phyloP scores from a whole-genome alignment of 2,888 invertebrate species.

The Drosophila mulleri region DNA sequence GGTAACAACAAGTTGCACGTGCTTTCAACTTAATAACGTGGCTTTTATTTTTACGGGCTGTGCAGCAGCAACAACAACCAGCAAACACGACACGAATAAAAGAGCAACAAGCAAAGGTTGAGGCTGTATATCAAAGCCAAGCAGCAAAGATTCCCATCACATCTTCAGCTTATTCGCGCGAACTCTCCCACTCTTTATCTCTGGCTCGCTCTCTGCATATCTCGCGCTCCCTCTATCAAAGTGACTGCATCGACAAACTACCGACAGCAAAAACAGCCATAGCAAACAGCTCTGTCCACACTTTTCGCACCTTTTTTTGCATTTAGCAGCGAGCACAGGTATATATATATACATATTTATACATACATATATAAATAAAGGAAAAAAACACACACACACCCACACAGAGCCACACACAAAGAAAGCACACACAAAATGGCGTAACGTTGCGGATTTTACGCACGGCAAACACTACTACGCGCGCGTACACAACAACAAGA shows the following conservation, averaged over 20 bases:
- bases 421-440: conserved; percentile 77
- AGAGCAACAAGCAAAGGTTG: conserved; percentile 57
- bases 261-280: conserved; percentile 24
- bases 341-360: conserved; percentile 30
- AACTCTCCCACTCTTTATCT: conserved; percentile 1
- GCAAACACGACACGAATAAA: conserved; percentile 25
- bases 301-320: conserved; percentile 77
- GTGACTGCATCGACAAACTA: conserved; percentile 73
- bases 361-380: conserved; percentile 33
- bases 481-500: conserved; percentile 80
- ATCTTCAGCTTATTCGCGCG: conserved; percentile 22
- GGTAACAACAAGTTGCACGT: conserved; percentile 79
- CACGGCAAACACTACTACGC: conserved; percentile 79
- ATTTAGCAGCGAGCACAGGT: conserved; percentile 62
- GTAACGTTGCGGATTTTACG: conserved; percentile 80
- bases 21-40: conserved; percentile 81
- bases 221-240: conserved; percentile 43
- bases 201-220: conserved; percentile 1
- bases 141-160: conserved; percentile 45
- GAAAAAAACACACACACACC: conserved; percentile 6
- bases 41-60: conserved; percentile 77
- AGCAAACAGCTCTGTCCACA: conserved; percentile 47
- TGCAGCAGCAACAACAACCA: conserved; percentile 24
- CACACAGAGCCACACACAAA: conserved; percentile 54
- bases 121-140: conserved; percentile 58